phyloP scores from a whole-genome alignment of 2,888 invertebrate genomes.

The Opisthograptis luteolata region DNA sequence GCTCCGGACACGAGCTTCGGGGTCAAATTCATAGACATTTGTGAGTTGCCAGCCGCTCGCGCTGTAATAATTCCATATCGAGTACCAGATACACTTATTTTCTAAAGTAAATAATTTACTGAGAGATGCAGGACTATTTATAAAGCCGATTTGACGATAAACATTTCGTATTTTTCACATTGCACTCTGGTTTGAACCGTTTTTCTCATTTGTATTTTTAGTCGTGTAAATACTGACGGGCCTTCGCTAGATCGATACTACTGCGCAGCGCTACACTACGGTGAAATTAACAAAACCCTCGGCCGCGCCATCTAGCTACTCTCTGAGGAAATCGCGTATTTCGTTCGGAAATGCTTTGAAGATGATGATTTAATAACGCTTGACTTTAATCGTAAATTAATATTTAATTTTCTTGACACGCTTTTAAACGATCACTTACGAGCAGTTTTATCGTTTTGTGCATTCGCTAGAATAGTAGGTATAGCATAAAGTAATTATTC shows the following conservation, averaged over 20 bases:
- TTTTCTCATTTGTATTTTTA: constrained; percentile 54
- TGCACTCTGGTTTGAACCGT: constrained; percentile 19
- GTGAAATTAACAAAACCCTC: constrained; percentile 51
- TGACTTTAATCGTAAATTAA: constrained; percentile 6
- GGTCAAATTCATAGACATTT: constrained; percentile 83
- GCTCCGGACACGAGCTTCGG: constrained; percentile 83
- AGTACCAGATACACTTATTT: constrained; percentile 12
- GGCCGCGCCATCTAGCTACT: constrained; percentile 65
- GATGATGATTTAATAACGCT: constrained; percentile 13
- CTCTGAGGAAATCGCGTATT: constrained; percentile 11
- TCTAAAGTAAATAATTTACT: constrained; percentile 14
- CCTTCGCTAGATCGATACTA: constrained; percentile 74
- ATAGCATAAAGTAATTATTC: too few species aligned
- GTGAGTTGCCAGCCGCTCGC: constrained; percentile 67
- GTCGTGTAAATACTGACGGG: constrained; percentile 61
- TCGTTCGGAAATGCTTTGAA: constrained; percentile 13
- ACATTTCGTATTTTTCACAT: background rate
- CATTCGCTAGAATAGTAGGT: too few species aligned
- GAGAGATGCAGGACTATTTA: constrained; percentile 12
- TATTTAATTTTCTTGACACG: background rate
- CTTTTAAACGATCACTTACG: too few species aligned
- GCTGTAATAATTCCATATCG: constrained; percentile 22
- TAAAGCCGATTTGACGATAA: background rate
- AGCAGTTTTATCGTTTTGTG: too few species aligned
- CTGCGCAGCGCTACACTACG: constrained; percentile 76